Conservation (phyloP, 1,140 invertebrate species). For the Episyrphus balteatus region DNA sequence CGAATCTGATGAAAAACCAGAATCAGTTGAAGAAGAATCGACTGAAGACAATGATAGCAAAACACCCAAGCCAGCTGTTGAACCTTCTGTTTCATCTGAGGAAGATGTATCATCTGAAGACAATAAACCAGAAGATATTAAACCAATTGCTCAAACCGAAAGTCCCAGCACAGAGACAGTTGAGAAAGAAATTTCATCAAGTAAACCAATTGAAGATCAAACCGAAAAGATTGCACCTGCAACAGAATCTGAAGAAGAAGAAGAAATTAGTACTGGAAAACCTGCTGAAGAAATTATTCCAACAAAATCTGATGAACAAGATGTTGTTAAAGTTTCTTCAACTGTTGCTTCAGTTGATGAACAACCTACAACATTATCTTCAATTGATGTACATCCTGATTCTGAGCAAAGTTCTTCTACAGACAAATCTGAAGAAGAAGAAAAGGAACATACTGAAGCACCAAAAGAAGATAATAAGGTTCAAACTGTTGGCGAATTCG, state of each 20-base stretch:
- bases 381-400: constrained; percentile 3
- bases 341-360: constrained; percentile 9
- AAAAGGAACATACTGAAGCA: constrained; percentile 3
- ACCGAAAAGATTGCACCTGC: neutral
- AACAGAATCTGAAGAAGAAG: constrained; percentile 8
- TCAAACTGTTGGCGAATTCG: constrained; percentile 8
- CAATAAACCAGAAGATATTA: constrained; percentile 6
- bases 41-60: constrained; percentile 2
- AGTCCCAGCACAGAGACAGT: too few relatives aligned
- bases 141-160: neutral
- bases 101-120: constrained; percentile 4
- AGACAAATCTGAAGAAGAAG: constrained; percentile 27
- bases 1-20: constrained; percentile 9
- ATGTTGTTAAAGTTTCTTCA: constrained; percentile 8
- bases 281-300: constrained; percentile 7
- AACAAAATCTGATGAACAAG: constrained; percentile 3
- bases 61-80: neutral
- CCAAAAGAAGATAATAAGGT: neutral
- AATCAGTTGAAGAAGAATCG: constrained; percentile 9
- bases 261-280: constrained; percentile 9
- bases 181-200: too few relatives aligned
- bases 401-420: constrained; percentile 19
- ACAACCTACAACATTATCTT: constrained; percentile 3
- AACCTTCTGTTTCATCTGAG: constrained; percentile 11
- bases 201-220: neutral